Percentiles rank a stretch among this genome's conserved stretches.
Evolutionary conservation across 2,113 vertebrate species (phyloP).

Genomic region (Redunca redunca): DNA sequence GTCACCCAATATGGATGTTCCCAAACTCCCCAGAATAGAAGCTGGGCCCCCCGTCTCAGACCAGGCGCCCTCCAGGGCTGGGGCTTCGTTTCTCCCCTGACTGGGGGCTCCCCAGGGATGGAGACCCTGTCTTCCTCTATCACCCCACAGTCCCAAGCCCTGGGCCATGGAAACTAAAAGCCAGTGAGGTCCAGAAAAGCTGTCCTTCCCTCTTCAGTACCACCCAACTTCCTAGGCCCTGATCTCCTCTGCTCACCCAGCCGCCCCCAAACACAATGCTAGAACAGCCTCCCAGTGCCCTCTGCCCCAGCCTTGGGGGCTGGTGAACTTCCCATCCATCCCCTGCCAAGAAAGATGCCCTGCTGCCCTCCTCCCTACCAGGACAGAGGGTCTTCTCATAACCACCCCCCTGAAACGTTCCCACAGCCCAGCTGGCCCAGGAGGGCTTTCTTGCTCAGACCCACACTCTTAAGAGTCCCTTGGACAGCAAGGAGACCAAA

Average conservation of each 20-base stretch:
- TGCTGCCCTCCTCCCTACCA: too few species aligned
- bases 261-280: accelerated
- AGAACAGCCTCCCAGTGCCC: background rate
- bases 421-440: background rate
- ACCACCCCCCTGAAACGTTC: background rate
- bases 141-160: background rate
- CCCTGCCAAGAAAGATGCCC: background rate
- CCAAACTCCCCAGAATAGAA: background rate
- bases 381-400: background rate
- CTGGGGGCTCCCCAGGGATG: accelerated
- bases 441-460: background rate
- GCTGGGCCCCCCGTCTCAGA: background rate
- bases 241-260: background rate
- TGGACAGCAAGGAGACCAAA: background rate
- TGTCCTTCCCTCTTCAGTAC: accelerated
- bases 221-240: background rate
- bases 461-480: background rate
- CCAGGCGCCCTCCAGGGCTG: background rate
- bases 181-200: background rate
- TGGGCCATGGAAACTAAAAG: background rate
- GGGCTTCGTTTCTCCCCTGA: background rate
- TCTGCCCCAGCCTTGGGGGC: background rate
- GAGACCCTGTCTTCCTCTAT: background rate
- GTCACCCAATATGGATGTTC: background rate
- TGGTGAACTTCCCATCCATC: background rate